phyloP scores from a whole-genome alignment of 2,888 invertebrate genomes.

The Notodonta dromedarius region DNA sequence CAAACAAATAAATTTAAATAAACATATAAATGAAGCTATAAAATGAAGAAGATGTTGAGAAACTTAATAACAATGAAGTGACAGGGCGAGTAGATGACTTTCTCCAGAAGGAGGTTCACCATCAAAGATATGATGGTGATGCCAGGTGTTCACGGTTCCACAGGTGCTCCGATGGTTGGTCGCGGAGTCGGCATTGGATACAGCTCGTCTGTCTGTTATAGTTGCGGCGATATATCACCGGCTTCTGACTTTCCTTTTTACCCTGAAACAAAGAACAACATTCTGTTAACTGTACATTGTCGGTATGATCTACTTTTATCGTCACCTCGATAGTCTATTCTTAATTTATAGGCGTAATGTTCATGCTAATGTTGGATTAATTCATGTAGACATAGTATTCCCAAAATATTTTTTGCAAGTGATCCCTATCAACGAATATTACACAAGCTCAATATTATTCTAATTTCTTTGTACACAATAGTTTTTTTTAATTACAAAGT shows the following conservation, averaged over 20 bases:
- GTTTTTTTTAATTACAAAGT: too few species aligned
- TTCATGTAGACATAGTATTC: too few species aligned
- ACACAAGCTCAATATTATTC: too few species aligned
- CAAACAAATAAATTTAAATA: slow-evolving; percentile 29
- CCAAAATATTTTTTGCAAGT: too few species aligned
- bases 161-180: slow-evolving; percentile 51
- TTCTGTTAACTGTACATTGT: neutral
- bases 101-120: slow-evolving; percentile 73
- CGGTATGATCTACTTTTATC: too few species aligned
- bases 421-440: too few species aligned
- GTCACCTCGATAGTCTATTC: too few species aligned
- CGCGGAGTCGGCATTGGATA: slow-evolving; percentile 69
- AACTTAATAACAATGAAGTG: slow-evolving; percentile 84
- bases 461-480: too few species aligned
- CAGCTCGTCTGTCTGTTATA: slow-evolving; percentile 46
- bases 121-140: slow-evolving; percentile 69
- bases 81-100: slow-evolving; percentile 76
- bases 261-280: slow-evolving; percentile 69
- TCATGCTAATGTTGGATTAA: too few species aligned
- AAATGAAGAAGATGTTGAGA: slow-evolving; percentile 79
- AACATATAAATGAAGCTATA: slow-evolving; percentile 63
- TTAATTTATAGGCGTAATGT: too few species aligned
- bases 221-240: slow-evolving; percentile 58
- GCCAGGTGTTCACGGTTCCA: slow-evolving; percentile 61
- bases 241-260: slow-evolving; percentile 56